Evolutionary conservation across 1,140 invertebrate genomes (phyloP), one percentile per base, ranked within the genome.

Genomic region (Harpegnathos saltator): DNA sequence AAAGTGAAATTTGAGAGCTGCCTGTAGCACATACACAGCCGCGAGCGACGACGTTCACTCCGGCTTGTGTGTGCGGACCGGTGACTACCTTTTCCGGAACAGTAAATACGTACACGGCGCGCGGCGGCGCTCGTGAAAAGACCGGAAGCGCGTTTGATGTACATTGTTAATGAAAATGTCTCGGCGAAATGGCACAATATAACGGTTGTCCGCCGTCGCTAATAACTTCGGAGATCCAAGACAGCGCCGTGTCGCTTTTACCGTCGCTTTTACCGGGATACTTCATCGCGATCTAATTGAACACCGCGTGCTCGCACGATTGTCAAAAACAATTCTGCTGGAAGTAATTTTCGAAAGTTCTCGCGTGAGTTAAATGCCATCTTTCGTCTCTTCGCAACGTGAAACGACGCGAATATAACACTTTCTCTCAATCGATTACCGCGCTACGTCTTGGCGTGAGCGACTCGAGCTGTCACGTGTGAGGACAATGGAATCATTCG

Each of bases 151-250:
- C 17, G 11, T 69, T 78, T 78, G 75, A 78, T 69, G 15, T 29
- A 80, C 12, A 26, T 59, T 71, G 52, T 80, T 69, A 80, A 71
- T 59, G 65, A 59, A 80, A 80, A 59, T 80, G 63, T 78, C 75
- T 68, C 33, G 24, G 14, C 9, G 58, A 29, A 71, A 71, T 14
- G 50, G 50, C 54, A 66, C 15, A n/a, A n/a, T n/a, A n/a, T 68
- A 19, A 11, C 38, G n/a, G 17, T 38, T 44, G 75, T 68, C 54
- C 33, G 33, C 24, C 38, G 50, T 9, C 9, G 33, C 14, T 80
- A 80, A 69, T 80, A 80, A 69, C 9, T 71, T 3, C 17, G 24
- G 54, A 80, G 71, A 80, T 71, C 71, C 75, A 71, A 48, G 24
- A 71, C 1, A 80, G 48, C 19, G 48, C 62, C 38, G 38, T 26